phyloP scores from a whole-genome alignment of 2,888 invertebrate genomes.

The Nycteola revayana region DNA sequence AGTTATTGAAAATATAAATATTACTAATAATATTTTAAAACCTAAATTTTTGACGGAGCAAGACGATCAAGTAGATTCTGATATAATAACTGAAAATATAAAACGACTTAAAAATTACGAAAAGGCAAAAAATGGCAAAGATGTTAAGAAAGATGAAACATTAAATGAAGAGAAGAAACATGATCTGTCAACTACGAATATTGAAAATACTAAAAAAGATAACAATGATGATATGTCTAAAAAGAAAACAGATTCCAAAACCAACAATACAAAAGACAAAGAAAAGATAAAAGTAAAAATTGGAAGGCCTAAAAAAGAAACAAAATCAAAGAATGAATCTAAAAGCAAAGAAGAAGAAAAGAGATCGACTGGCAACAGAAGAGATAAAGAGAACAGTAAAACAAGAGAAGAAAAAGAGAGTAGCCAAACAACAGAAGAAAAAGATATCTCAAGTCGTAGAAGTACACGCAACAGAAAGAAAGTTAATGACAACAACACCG shows the following conservation, averaged over 20 bases:
- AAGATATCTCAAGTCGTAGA: slow-evolving; percentile 20
- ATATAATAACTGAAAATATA: slow-evolving; percentile 60
- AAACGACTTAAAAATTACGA: slow-evolving; percentile 50
- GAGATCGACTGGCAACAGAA: slow-evolving; percentile 9
- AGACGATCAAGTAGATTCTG: slow-evolving; percentile 53
- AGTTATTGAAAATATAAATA: slow-evolving; percentile 36
- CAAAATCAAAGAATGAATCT: slow-evolving; percentile 9
- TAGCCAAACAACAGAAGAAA: too few species aligned
- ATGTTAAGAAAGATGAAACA: slow-evolving; percentile 15
- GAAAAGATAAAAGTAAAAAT: slow-evolving; percentile 28
- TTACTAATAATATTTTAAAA: slow-evolving; percentile 43
- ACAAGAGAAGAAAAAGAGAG: slow-evolving; percentile 2
- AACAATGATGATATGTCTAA: neutral
- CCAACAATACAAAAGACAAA: slow-evolving; percentile 23
- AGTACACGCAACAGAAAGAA: slow-evolving; percentile 38
- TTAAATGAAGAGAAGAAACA: slow-evolving; percentile 10
- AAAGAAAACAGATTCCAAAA: slow-evolving; percentile 14
- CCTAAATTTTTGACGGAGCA: slow-evolving; percentile 47
- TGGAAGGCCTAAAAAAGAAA: slow-evolving; percentile 22
- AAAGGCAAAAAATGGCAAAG: slow-evolving; percentile 38
- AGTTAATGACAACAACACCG: slow-evolving; percentile 23
- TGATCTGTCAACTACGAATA: slow-evolving; percentile 6
- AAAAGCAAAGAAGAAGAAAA: slow-evolving; percentile 14
- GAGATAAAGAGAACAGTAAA: slow-evolving; percentile 5
- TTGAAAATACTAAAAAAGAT: slow-evolving; percentile 9